Conservation (phyloP, 2,113 vertebrate species). For the Clarias batrachus region DNA sequence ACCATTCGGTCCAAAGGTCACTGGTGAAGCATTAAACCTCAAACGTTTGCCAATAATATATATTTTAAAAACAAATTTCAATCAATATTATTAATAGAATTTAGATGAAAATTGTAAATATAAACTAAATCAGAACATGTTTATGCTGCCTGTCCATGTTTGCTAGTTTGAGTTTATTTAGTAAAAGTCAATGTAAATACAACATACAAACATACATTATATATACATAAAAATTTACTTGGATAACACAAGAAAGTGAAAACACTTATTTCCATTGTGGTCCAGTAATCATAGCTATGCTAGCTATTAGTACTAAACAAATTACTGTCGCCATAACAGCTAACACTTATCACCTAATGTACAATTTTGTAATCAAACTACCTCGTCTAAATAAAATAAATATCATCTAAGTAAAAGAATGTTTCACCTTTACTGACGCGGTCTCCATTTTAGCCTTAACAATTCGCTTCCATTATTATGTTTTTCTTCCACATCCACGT, state of each 20-base stretch:
- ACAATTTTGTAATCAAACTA: background rate
- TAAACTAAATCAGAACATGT: background rate
- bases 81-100: background rate
- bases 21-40: background rate
- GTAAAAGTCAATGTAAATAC: no score
- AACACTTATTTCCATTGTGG: no score
- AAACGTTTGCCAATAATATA: no score
- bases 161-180: no score
- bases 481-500: background rate
- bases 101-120: background rate
- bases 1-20: background rate
- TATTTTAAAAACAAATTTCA: no score
- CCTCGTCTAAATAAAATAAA: background rate
- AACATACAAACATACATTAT: no score
- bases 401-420: background rate
- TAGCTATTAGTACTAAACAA: background rate
- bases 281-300: no score
- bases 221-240: no score
- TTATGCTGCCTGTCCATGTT: background rate
- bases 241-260: no score
- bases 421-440: constrained; percentile 60
- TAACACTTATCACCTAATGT: background rate
- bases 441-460: background rate
- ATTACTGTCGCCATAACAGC: no score
- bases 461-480: background rate